A percentile compares a stretch with the other conserved stretches of the same genome.
Evolutionary conservation across 2,888 invertebrate genomes (phyloP).

Genomic region (Tyria jacobaeae): DNA sequence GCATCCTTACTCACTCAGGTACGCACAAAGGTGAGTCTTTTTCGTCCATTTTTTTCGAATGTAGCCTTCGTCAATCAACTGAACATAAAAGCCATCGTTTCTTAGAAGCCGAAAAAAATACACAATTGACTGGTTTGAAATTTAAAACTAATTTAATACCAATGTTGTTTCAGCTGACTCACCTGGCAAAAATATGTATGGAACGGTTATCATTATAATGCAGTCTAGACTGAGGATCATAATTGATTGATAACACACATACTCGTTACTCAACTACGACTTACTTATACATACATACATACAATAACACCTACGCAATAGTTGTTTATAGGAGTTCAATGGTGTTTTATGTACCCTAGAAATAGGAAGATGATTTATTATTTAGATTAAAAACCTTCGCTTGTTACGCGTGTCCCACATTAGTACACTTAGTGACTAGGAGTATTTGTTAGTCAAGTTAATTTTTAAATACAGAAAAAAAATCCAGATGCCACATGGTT

Average conservation of each 20-base stretch:
- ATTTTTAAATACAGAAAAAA: neutral
- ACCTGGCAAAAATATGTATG: neutral
- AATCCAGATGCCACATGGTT: too few species aligned
- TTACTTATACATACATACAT: conserved; percentile 20
- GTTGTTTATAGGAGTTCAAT: conserved; percentile 32
- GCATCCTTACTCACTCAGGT: conserved; percentile 75
- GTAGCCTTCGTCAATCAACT: conserved; percentile 38
- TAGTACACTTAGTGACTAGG: neutral
- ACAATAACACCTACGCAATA: conserved; percentile 30
- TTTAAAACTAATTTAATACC: conserved; percentile 11
- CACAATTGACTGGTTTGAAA: neutral
- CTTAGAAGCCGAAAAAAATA: conserved; percentile 15
- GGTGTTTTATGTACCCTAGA: conserved; percentile 15
- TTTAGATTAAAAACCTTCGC: neutral
- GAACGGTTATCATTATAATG: conserved; percentile 10
- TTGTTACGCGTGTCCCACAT: too few species aligned
- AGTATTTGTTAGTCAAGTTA: neutral
- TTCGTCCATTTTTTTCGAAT: conserved; percentile 39
- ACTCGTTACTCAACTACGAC: conserved; percentile 13
- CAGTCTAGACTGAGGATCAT: conserved; percentile 18
- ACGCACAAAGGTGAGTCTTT: conserved; percentile 48
- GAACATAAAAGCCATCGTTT: conserved; percentile 30
- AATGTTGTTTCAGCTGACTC: neutral
- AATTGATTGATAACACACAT: conserved; percentile 34
- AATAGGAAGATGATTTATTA: neutral